Base-by-base conservation (phyloP, 2,888 invertebrate species). In the Bugulina stolonifera region DNA sequence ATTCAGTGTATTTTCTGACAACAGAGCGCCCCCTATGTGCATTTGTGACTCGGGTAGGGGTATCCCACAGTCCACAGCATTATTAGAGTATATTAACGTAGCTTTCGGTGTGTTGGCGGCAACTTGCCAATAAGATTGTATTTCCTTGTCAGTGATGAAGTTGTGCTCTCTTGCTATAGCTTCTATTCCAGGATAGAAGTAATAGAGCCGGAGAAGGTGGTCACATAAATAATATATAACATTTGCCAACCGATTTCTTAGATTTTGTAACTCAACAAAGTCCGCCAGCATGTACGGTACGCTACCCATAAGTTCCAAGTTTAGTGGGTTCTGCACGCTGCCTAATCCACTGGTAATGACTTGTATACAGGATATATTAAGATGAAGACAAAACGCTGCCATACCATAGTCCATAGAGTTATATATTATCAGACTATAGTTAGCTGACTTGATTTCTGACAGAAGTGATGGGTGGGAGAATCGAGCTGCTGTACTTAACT, bases 361-460 rank as follows among this genome's bases (percentile, higher is more conserved):
- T 64, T 64, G 64, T 34, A 64, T 18, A n/a, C 64, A 64, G 2
- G 64, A 10, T 32, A 64, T 22, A 32, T 64, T 64, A 10, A 64
- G 64, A 32, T 32, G 32, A 3, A 5, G 22, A 64, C 64, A 64
- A 10, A 64, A n/a, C 1, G 27, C 64, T 3, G 64, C 29, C 64
- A 64, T 64, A 34, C 64, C 64, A n/a, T 64, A 64, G 64, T 64
- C 64, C 64, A 64, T 64, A 14, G 64, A 64, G 64, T 64, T 64
- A n/a, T 64, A 64, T 2, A 64, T 27, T 27, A 64, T 64, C 5
- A 27, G 34, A 27, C 32, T 32, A n/a, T 25, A 64, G 34, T 64
- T 14, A 5, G 14, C 5, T 1, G 5, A 25, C 27, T 25, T 32
- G 18, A 64, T 27, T 3, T 64, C 10, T 2, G 25, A 2, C 29